Base-by-base conservation (phyloP, 2,113 vertebrate genomes). In the Xiphophorus maculatus region DNA sequence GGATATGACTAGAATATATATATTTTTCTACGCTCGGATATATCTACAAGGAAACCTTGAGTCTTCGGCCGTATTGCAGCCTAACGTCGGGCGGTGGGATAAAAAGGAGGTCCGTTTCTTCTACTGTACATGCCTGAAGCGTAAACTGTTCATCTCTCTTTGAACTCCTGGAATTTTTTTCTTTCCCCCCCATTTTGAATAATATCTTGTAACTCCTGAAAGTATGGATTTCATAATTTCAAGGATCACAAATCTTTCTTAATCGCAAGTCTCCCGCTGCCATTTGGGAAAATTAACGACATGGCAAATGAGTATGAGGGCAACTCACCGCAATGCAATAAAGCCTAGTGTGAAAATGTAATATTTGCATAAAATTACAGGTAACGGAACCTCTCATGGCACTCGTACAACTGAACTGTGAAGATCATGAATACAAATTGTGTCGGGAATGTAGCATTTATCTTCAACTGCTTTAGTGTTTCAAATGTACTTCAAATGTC, bases 301-400 rank as follows among this genome's bases (percentile, higher is more conserved):
- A 79, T 76, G 83, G 64, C 68, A 86, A 89, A 90, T 84, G 79
- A 87, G 81, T 72, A 78, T 67, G 78, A 85, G 83, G 73, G 78
- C 65, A 68, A 63, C 58, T 33, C 66, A 30, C 73, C 74, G 87
- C 82, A 73, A 88, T 40, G 74, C 54, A 63, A 62, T 70, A 74
- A 69, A 37, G 78, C 72, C 71, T 79, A 69, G 81, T 87, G 73
- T 83, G 78, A 80, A 73, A 70, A 76, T 77, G 76, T 71, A 54
- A 73, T 48, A 76, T 78, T 85, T 87, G 40, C 29, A 66, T 82
- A 73, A 87, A 71, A 63, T 74, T 63, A 75, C 27, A 44, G 44
- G 44, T 48, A 17, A 70, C 61, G 19, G 28, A 66, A 64, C 4
- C 73, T 30, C 33, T 6, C 33, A 48, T 40, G 66, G 68, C 62